Evolutionary conservation across 2,888 invertebrate genomes (phyloP).

Genomic region (Hirudinaria manillensis): DNA sequence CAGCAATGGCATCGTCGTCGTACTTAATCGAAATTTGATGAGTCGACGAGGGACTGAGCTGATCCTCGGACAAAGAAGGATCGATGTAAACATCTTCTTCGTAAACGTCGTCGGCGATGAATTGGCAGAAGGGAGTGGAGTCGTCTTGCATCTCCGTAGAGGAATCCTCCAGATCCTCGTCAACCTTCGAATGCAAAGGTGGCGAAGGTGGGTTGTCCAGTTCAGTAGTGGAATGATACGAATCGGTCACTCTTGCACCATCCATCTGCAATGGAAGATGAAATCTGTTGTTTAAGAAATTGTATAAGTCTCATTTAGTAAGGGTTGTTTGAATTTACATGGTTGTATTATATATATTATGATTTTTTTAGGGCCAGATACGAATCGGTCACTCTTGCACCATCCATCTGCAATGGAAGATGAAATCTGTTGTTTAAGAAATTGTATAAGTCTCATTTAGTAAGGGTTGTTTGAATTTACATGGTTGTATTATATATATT

Average conservation of each 20-base stretch:
- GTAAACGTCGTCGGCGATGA: slow-evolving; percentile 19
- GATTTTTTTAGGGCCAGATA: neutral
- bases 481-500: too few relatives aligned
- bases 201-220: slow-evolving; percentile 14
- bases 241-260: slow-evolving; percentile 15
- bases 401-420: neutral
- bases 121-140: neutral
- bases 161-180: neutral
- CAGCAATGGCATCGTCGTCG: neutral
- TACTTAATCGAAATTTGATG: slow-evolving; percentile 6
- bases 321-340: too few relatives aligned
- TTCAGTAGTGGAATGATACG: slow-evolving; percentile 11
- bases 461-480: too few relatives aligned
- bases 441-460: too few relatives aligned
- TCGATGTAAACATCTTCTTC: slow-evolving; percentile 29
- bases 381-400: neutral
- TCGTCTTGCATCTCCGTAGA: neutral
- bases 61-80: slow-evolving; percentile 18
- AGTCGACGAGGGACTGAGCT: slow-evolving; percentile 4
- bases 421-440: too few relatives aligned
- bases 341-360: too few relatives aligned
- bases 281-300: neutral
- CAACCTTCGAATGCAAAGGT: neutral
- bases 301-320: too few relatives aligned
- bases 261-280: neutral